These are phyloP conservation scores for Pseudopodoces humilis DNA, from an alignment of 2,113 vertebrate genomes.

Conservation along the genomic window DNA sequence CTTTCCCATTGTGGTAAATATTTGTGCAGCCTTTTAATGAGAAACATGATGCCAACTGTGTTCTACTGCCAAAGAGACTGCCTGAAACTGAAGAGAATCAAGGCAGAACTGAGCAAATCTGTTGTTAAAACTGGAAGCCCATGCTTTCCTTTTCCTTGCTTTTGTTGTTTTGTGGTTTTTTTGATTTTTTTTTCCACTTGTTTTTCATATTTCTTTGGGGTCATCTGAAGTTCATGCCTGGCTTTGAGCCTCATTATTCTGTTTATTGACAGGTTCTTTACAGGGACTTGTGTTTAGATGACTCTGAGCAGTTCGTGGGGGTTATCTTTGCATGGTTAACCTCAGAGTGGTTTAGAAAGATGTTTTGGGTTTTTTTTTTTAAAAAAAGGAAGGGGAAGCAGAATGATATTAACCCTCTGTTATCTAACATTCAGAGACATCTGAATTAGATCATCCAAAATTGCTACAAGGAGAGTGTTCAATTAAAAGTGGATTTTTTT, in stretches of 20 bases:
- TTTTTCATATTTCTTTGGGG: background rate
- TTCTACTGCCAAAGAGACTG: background rate
- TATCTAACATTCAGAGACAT: background rate
- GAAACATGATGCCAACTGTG: background rate
- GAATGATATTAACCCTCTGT: background rate
- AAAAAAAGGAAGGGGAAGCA: background rate
- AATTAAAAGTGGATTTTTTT: background rate
- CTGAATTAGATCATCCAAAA: background rate
- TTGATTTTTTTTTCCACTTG: background rate
- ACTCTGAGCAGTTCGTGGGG: background rate
- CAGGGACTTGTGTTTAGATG: background rate
- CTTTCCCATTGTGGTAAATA: slow-evolving; percentile 3
- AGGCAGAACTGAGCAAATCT: background rate
- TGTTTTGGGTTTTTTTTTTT: background rate
- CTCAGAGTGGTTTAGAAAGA: background rate
- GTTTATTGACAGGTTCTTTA: background rate
- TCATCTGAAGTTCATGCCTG: background rate
- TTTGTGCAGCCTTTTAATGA: background rate
- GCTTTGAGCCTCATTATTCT: background rate
- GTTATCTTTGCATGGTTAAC: background rate
- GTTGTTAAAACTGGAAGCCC: background rate
- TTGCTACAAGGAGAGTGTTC: background rate
- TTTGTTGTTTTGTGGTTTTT: background rate
- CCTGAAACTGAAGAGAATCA: background rate
- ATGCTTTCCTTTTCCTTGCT: background rate